Evolutionary conservation across 2,797 vertebrate genomes (phyloP), one percentile per base, ranked within the genome.

Genomic region (Amniataba percoides): DNA sequence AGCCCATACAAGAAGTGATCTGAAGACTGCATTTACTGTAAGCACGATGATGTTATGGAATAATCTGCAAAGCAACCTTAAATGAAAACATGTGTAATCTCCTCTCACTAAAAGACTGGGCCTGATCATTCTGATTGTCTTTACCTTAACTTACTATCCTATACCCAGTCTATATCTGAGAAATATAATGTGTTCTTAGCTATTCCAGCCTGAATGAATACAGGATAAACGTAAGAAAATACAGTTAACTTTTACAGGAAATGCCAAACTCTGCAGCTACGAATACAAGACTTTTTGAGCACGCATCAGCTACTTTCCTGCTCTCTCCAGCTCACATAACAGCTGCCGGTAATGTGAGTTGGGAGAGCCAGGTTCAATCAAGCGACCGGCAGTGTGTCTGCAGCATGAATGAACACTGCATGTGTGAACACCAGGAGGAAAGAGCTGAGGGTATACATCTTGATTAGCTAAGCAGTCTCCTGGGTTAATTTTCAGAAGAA

Each of bases 341-440:
- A 84, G 80, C 66, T 84, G 71, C 70, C 67, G 74, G 61, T 80
- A 75, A 78, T 61, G 69, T 19, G 46, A 68, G 62, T 42, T 72
- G 59, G 63, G 75, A 43, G 79, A 73, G 71, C 71, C 69, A 53
- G 71, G 64, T 58, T 79, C 64, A 76, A 43, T 83, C 63, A 52
- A 43, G 16, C 36, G 15, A 73, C 58, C n/a, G 21, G 74, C 57
- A 46, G 45, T 27, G 78, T 43, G 48, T 70, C 70, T 86, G 69
- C 71, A 71, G 79, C 75, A 75, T 86, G 83, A 78, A 78, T 77
- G 83, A 84, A 57, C 71, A 64, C 60, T 51, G 64, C 51, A 69
- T 45, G 66, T 49, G 75, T 57, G 77, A 68, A 56, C 55, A 77
- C 21, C 34, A 62, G 68, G 43, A 77, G 61, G 34, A 57, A 11